Conservation (phyloP, 53 echinoderm and acorn worm species). For the Zoroaster sp. region DNA sequence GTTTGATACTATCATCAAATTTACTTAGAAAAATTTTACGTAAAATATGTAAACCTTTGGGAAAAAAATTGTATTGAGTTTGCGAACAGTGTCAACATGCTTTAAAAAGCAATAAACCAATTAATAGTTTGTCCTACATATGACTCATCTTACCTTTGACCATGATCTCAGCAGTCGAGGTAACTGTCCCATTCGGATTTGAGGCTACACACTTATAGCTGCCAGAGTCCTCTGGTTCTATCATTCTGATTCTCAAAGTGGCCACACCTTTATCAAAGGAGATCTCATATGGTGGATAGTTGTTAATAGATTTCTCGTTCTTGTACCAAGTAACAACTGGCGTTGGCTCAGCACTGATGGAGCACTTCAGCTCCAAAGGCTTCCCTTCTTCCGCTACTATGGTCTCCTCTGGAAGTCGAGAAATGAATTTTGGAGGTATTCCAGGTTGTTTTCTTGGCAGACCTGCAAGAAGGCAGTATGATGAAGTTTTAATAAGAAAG, state of each 20-base stretch:
- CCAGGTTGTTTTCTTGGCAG: slow-evolving; percentile 22
- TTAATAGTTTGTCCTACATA: no score
- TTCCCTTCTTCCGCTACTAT: slow-evolving; percentile 28
- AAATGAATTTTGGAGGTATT: slow-evolving; percentile 20
- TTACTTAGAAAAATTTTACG: no score
- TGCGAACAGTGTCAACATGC: no score
- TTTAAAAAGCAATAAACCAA: no score
- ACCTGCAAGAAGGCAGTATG: not conserved
- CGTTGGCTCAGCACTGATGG: slow-evolving; percentile 52
- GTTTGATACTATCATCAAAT: no score
- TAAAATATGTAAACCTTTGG: no score
- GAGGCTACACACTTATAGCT: slow-evolving; percentile 11
- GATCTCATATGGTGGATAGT: not conserved
- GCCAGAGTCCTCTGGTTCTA: slow-evolving; percentile 57
- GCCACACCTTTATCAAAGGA: not conserved
- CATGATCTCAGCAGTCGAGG: not conserved
- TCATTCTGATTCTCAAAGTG: slow-evolving; percentile 36
- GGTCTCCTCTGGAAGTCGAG: not conserved
- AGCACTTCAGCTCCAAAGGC: slow-evolving; percentile 52
- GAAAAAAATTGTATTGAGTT: no score
- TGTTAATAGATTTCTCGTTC: slow-evolving; percentile 54
- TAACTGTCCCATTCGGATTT: not conserved
- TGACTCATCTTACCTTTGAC: not conserved
- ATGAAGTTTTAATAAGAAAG: no score
- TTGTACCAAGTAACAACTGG: slow-evolving; percentile 79